Evolutionary conservation across 2,888 invertebrate species (phyloP).

Genomic region (Malthinus flaveolus): DNA sequence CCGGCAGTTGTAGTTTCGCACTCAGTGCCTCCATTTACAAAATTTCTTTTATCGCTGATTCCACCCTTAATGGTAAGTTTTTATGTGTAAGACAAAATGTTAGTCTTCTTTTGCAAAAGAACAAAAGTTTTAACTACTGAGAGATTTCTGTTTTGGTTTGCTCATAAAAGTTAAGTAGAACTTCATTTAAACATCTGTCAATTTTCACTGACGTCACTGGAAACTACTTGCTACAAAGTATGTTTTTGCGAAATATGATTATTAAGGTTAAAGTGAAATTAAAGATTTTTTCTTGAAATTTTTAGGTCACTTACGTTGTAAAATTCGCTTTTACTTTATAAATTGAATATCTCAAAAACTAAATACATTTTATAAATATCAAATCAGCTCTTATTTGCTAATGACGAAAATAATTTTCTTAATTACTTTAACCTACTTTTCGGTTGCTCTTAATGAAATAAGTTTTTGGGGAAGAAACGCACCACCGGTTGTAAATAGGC

Average conservation of each 20-base stretch:
- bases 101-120: too few relatives aligned
- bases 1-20: conserved; percentile 46
- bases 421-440: background rate
- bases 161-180: too few relatives aligned
- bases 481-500: too few relatives aligned
- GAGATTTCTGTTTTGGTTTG: too few relatives aligned
- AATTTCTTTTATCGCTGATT: conserved; percentile 15
- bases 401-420: background rate
- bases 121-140: too few relatives aligned
- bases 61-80: conserved; percentile 27
- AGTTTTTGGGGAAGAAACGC: background rate
- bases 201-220: too few relatives aligned
- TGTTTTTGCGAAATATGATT: too few relatives aligned
- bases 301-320: conserved; percentile 3
- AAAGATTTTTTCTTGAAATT: background rate
- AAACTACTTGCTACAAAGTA: too few relatives aligned
- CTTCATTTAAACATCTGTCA: too few relatives aligned
- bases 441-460: background rate
- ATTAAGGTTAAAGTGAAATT: too few relatives aligned
- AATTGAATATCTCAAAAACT: background rate
- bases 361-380: conserved; percentile 3
- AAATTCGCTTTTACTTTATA: conserved; percentile 5
- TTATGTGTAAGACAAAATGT: background rate
- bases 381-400: conserved; percentile 4
- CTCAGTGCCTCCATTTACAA: conserved; percentile 13